Conservation (phyloP, 2,113 vertebrate species). For the Corythaeola cristata region DNA sequence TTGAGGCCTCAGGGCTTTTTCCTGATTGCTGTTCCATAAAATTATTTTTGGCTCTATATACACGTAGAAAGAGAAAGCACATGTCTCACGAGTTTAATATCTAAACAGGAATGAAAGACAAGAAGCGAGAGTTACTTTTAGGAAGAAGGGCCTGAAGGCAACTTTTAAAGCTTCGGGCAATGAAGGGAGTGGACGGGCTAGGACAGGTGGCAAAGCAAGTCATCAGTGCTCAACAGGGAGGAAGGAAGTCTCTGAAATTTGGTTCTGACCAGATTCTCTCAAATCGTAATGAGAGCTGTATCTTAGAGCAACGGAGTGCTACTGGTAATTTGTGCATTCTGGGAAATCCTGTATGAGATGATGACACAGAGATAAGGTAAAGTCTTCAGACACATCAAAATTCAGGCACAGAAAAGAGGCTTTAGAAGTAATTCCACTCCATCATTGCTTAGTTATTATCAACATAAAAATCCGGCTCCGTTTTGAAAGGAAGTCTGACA, state of each 20-base stretch:
- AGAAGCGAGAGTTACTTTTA: not conserved
- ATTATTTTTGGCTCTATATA: not conserved
- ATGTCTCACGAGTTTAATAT: not conserved
- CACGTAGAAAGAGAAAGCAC: not conserved
- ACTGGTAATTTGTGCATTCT: not conserved
- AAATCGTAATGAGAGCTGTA: not conserved
- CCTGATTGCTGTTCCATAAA: not conserved
- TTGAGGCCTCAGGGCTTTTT: not conserved
- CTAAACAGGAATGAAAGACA: not conserved
- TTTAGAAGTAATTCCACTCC: not conserved
- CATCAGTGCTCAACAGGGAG: not conserved
- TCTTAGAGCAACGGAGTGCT: not conserved
- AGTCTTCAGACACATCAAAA: not conserved
- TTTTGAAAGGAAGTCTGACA: not conserved
- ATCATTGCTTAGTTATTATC: not conserved
- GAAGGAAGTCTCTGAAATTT: not conserved
- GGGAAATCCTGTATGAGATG: not conserved
- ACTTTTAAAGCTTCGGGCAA: not conserved
- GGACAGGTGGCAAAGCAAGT: not conserved
- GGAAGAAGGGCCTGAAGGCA: not conserved
- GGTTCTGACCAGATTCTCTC: not conserved
- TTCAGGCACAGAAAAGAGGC: not conserved
- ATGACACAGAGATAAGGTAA: not conserved
- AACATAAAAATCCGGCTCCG: not conserved
- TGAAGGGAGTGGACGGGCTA: fast-evolving